These are phyloP conservation scores for Oscheius sp. DNA, from an alignment of 2,888 invertebrate species.

Conservation along the genomic window DNA sequence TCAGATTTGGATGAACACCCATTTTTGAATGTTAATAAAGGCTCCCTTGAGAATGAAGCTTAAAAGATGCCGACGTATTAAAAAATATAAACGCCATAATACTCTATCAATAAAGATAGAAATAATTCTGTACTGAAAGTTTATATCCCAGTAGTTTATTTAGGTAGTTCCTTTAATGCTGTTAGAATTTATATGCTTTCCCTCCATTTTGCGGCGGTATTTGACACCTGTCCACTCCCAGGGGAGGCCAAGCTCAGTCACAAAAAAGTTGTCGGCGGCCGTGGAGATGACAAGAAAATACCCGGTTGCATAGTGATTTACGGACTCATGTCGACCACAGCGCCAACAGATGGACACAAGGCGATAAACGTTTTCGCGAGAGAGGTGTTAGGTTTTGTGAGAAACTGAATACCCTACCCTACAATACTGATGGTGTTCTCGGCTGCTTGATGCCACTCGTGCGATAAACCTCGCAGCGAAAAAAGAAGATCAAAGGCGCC, in stretches of 20 bases:
- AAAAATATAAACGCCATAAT: too few species aligned
- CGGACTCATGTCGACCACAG: constrained; percentile 16
- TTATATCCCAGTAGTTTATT: too few species aligned
- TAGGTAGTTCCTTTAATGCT: too few species aligned
- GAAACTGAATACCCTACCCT: too few species aligned
- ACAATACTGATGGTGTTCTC: background rate
- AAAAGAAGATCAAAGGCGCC: constrained; percentile 21
- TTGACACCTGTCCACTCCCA: constrained; percentile 29
- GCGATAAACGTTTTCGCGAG: background rate
- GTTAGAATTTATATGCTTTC: too few species aligned
- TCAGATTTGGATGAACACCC: too few species aligned
- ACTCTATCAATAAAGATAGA: too few species aligned
- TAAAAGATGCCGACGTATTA: too few species aligned
- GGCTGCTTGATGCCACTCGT: background rate
- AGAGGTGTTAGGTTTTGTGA: too few species aligned
- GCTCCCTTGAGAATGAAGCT: too few species aligned
- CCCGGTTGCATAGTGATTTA: constrained; percentile 21
- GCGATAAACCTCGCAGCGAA: background rate
- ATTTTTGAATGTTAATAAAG: too few species aligned
- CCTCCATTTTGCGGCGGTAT: background rate
- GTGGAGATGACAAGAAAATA: constrained; percentile 27
- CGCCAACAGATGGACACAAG: constrained; percentile 14
- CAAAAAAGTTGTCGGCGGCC: constrained; percentile 26
- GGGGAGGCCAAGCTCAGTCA: constrained; percentile 4
- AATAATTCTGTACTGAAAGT: too few species aligned